These are phyloP conservation scores for Plestiodon gilberti DNA, from an alignment of 2,113 vertebrate genomes.

Conservation along the genomic window DNA sequence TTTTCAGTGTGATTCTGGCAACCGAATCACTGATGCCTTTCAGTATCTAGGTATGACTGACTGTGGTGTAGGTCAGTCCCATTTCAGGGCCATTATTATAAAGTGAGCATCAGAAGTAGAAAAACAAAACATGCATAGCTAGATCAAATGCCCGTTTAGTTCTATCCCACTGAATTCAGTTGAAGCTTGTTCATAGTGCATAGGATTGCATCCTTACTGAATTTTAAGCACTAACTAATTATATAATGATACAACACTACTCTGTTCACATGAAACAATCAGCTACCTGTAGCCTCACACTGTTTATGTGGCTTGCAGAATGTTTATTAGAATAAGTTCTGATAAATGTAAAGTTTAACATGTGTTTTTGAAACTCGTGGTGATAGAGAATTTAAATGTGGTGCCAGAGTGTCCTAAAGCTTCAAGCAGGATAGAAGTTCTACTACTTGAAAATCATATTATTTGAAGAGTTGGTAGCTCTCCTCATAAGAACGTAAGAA, in stretches of 20 bases:
- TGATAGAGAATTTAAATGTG: not conserved
- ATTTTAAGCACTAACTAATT: not conserved
- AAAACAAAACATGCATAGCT: not conserved
- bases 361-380: not conserved
- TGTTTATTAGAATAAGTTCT: not conserved
- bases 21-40: slow-evolving; percentile 46
- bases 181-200: not conserved
- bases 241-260: not conserved
- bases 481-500: too few species aligned
- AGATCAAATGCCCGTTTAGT: not conserved
- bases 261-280: not conserved
- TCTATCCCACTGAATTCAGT: not conserved
- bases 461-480: not conserved
- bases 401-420: not conserved
- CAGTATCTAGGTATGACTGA: slow-evolving; percentile 45
- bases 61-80: slow-evolving; percentile 40
- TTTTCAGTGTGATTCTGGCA: slow-evolving; percentile 42
- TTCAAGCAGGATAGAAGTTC: not conserved
- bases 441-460: not conserved
- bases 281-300: not conserved
- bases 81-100: slow-evolving; percentile 46
- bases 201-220: not conserved
- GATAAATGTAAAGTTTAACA: not conserved
- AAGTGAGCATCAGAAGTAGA: slow-evolving; percentile 12
- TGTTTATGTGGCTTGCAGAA: not conserved